Base-by-base conservation (phyloP, 2,113 vertebrate species). In the Antechinus flavipes region DNA sequence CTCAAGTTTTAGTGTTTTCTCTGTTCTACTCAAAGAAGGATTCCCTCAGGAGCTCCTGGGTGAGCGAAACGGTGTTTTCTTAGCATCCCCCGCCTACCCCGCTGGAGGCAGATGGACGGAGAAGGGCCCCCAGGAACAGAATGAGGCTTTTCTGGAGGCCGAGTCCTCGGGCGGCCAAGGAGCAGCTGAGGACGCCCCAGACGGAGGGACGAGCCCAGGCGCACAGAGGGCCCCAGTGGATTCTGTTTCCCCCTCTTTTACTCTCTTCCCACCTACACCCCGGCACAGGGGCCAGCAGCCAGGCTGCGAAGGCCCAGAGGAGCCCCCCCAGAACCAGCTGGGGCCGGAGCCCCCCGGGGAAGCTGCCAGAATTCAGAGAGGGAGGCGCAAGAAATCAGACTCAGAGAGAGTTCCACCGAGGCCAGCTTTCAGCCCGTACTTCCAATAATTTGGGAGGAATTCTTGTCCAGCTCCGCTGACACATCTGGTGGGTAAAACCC, bases 41-140 rank as follows among this genome's bases (percentile, higher is more conserved):
- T 93, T 96, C 95, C 97, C 97, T 96, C 50, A 53, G 93, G 92
- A 96, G 90, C 92, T 94, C 95, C 96, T 94, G 42, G 53, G 93
- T 6, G 11, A 93, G 95, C 0, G 58, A 91, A 93, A 96, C 24
- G 24, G 95, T 22, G 94, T 94, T 96, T 92, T 93, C 95, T 97
- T 96, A 96, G 97, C 94, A 35, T 96, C 93, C 35, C 3, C 8
- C 4, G 10, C 3, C 25, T 4, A 2, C 6, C n/a, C 50, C 0
- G 16, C 9, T 22, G 16, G 0, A 58, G 12, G 42, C 27, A 11
- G 0, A 0, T 27, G 89, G 93, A 23, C 54, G 50, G 84, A 56
- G 53, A 56, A 90, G 30, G 30, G 27, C 30, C 53, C 19, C 58
- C 84, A 89, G 52, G 52, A 8, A 46, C n/a, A 92, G 54, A 92